Percentiles rank a stretch among this genome's conserved stretches.
Conservation (phyloP, 2,797 vertebrate species). For the Anomalospiza imberbis region DNA sequence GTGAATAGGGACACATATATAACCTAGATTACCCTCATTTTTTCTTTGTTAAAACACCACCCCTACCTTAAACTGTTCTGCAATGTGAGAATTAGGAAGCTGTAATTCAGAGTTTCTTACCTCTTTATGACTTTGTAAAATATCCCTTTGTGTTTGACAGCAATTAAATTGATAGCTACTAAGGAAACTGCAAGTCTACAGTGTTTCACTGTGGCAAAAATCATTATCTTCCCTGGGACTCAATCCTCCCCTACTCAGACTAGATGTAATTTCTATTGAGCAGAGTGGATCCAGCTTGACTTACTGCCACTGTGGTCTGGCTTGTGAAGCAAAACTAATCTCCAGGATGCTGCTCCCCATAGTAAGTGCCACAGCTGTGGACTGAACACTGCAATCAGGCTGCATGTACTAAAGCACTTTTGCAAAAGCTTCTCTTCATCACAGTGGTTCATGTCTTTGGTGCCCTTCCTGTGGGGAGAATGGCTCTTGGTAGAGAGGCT, state of each 20-base stretch:
- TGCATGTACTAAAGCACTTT: neutral
- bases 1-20: neutral
- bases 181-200: neutral
- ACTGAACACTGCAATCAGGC: neutral
- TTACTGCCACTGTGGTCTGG: neutral
- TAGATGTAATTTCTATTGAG: neutral
- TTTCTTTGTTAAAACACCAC: neutral
- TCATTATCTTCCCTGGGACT: neutral
- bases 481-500: neutral
- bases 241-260: neutral
- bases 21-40: neutral
- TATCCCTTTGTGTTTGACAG: neutral
- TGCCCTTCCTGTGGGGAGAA: neutral
- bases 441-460: rapidly evolving
- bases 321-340: neutral
- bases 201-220: slow-evolving; percentile 26
- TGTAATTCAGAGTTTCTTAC: neutral
- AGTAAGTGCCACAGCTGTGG: neutral
- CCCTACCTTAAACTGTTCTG: neutral
- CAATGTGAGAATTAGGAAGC: neutral
- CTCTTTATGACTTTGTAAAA: slow-evolving; percentile 19
- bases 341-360: neutral
- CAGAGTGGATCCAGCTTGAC: neutral
- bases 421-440: neutral
- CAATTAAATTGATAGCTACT: neutral